phyloP scores from a whole-genome alignment of 2,113 vertebrate species.

The Sorex fumeus region DNA sequence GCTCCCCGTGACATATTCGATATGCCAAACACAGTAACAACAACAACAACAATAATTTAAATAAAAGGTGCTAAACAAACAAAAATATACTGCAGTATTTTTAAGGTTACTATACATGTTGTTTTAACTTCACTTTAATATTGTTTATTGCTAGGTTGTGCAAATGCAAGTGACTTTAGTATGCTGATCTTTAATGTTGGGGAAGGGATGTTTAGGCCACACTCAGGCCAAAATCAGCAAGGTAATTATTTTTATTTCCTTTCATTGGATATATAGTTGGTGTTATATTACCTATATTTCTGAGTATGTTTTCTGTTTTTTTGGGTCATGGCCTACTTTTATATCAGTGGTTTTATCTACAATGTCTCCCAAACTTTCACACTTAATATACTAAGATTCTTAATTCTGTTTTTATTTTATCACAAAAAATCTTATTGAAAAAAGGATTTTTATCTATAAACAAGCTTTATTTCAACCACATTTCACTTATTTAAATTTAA shows the following conservation, averaged over 20 bases:
- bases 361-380: background rate
- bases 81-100: too few relatives aligned
- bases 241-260: background rate
- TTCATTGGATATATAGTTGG: background rate
- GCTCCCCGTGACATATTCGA: too few relatives aligned
- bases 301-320: background rate
- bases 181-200: too few relatives aligned
- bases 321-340: background rate
- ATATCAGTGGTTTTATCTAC: background rate
- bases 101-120: too few relatives aligned
- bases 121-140: too few relatives aligned
- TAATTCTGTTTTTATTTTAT: background rate
- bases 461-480: slow-evolving; percentile 14
- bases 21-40: too few relatives aligned
- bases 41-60: too few relatives aligned
- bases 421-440: background rate
- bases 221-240: too few relatives aligned
- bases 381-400: background rate
- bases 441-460: background rate
- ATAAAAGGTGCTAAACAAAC: too few relatives aligned
- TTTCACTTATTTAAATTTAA: background rate
- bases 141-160: too few relatives aligned
- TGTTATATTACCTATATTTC: background rate
- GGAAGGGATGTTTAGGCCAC: too few relatives aligned
- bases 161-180: too few relatives aligned